phyloP scores from a whole-genome alignment of 2,888 invertebrate species.

The Ormyrus pomaceus region DNA sequence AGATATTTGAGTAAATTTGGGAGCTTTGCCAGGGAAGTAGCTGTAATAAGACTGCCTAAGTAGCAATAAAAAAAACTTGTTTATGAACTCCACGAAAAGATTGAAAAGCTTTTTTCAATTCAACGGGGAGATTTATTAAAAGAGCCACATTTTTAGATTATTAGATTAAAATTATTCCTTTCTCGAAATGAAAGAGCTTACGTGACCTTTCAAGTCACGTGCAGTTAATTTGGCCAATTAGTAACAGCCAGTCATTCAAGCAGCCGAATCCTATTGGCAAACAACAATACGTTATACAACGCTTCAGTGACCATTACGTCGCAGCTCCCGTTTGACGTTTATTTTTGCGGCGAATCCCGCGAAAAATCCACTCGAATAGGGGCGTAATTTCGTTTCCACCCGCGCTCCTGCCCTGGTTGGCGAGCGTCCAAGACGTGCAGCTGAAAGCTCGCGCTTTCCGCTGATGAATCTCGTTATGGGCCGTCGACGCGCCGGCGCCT shows the following conservation, averaged over 20 bases:
- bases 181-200: neutral
- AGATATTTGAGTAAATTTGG: neutral
- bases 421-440: neutral
- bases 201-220: neutral
- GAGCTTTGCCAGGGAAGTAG: slow-evolving; percentile 12
- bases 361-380: neutral
- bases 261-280: too few relatives aligned
- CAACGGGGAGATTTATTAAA: neutral
- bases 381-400: neutral
- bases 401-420: slow-evolving; percentile 22
- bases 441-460: too few relatives aligned
- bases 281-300: neutral
- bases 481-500: neutral
- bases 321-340: neutral
- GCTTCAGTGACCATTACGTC: neutral
- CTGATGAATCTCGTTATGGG: slow-evolving; percentile 32
- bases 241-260: too few relatives aligned
- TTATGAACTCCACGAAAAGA: neutral
- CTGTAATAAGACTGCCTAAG: neutral
- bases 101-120: neutral
- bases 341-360: neutral
- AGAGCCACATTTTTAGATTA: neutral
- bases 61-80: neutral
- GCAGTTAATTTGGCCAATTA: too few relatives aligned
- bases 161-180: neutral